A percentile compares a stretch with the other conserved stretches of the same genome.
Conservation (phyloP, 2,113 vertebrate species). For the Barnardius zonarius region DNA sequence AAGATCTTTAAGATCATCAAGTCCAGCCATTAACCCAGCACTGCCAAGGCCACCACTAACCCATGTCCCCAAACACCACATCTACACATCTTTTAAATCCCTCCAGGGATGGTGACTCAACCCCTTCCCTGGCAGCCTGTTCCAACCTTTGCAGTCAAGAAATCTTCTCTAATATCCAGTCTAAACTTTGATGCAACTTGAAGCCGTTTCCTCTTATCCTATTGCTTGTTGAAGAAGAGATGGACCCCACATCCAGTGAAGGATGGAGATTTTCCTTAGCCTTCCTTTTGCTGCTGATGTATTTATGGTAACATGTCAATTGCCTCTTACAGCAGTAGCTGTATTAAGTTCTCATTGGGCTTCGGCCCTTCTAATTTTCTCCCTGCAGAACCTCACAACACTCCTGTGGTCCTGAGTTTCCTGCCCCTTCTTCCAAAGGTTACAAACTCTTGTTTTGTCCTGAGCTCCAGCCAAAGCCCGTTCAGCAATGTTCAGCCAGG, state of each 20-base stretch:
- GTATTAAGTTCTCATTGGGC: background rate
- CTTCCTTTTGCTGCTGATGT: background rate
- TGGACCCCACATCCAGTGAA: background rate
- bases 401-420: background rate
- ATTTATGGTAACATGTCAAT: background rate
- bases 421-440: background rate
- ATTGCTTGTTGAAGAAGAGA: background rate
- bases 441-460: background rate
- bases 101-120: background rate
- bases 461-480: background rate
- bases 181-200: background rate
- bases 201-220: background rate
- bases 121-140: background rate
- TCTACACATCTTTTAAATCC: background rate
- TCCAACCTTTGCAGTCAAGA: background rate
- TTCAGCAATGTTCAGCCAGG: background rate
- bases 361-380: background rate
- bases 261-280: background rate
- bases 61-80: background rate
- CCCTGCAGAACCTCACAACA: background rate
- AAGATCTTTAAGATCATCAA: background rate
- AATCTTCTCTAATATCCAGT: background rate
- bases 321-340: background rate
- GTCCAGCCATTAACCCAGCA: background rate
- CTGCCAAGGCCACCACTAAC: background rate